Percentiles rank a stretch among this genome's conserved stretches.
These are phyloP conservation scores for Drosophila acutilabella DNA, from an alignment of 2,888 invertebrate species.

Conservation along the genomic window DNA sequence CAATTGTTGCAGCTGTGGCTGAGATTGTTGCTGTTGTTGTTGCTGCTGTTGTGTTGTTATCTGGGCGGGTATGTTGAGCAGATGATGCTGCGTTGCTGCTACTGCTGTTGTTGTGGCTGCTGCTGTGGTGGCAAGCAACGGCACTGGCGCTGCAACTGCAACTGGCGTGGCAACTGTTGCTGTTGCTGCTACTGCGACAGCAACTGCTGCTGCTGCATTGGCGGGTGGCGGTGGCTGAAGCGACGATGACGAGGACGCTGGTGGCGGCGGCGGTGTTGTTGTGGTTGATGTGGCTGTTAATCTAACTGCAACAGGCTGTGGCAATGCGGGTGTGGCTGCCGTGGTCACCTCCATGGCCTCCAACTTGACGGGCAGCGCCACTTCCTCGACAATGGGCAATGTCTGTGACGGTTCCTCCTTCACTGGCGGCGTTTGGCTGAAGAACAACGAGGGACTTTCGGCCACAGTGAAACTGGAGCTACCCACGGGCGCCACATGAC, in stretches of 20 bases:
- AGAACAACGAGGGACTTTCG: conserved; percentile 68
- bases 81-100: conserved; percentile 57
- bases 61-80: conserved; percentile 42
- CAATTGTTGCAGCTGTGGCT: conserved; percentile 42
- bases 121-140: conserved; percentile 24
- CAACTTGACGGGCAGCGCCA: conserved; percentile 65
- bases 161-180: conserved; percentile 33
- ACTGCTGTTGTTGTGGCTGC: conserved; percentile 16
- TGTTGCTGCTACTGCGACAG: conserved; percentile 20
- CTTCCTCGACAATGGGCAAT: conserved; percentile 69
- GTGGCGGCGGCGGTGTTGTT: conserved; percentile 28
- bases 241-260: conserved; percentile 16
- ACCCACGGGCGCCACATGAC: conserved; percentile 45
- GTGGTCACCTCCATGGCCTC: neutral
- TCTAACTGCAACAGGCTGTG: conserved; percentile 9
- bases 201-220: conserved; percentile 36
- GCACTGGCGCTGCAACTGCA: conserved; percentile 20
- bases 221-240: conserved; percentile 22
- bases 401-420: conserved; percentile 42
- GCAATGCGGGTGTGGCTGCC: conserved; percentile 13
- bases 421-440: conserved; percentile 59
- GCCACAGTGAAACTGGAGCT: conserved; percentile 63
- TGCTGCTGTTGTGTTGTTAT: conserved; percentile 36
- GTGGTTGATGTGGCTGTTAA: conserved; percentile 36
- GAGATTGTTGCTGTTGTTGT: conserved; percentile 37